Conservation (phyloP, 2,797 vertebrate genomes). For the Mormyrus proboscirostris region DNA sequence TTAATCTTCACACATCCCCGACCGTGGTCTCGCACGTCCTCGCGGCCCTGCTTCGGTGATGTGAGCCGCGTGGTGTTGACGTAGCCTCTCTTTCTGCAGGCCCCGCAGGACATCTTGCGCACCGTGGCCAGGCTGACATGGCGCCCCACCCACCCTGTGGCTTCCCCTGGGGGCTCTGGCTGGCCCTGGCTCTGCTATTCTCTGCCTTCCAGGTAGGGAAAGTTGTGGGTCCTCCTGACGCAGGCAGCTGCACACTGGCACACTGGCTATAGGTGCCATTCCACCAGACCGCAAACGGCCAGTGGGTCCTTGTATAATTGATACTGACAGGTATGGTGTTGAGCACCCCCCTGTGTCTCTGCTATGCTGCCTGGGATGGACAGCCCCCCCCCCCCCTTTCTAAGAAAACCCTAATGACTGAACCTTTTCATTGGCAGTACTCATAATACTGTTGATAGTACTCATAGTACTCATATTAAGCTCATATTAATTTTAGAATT, state of each 20-base stretch:
- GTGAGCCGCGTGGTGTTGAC: not conserved
- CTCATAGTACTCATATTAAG: not conserved
- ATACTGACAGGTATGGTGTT: not conserved
- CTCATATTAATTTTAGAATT: not conserved
- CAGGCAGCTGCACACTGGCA: too few relatives aligned
- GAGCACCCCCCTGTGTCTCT: not conserved
- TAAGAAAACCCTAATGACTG: not conserved
- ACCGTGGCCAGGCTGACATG: not conserved
- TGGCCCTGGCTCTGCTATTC: not conserved
- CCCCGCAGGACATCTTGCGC: not conserved
- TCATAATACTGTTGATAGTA: not conserved
- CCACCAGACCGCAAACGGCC: not conserved
- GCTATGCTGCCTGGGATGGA: not conserved
- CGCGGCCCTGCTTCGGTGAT: not conserved
- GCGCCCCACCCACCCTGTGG: not conserved
- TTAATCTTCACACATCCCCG: not conserved
- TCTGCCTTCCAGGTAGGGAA: conserved; percentile 3
- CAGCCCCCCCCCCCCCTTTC: not conserved
- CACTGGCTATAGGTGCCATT: too few relatives aligned
- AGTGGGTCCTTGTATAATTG: not conserved
- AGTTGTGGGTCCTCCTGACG: not conserved
- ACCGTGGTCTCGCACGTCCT: not conserved
- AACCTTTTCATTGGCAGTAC: not conserved
- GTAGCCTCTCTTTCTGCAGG: not conserved
- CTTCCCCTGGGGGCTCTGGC: not conserved